Base-by-base conservation (phyloP, 2,113 vertebrate species). In the Motacilla alba region DNA sequence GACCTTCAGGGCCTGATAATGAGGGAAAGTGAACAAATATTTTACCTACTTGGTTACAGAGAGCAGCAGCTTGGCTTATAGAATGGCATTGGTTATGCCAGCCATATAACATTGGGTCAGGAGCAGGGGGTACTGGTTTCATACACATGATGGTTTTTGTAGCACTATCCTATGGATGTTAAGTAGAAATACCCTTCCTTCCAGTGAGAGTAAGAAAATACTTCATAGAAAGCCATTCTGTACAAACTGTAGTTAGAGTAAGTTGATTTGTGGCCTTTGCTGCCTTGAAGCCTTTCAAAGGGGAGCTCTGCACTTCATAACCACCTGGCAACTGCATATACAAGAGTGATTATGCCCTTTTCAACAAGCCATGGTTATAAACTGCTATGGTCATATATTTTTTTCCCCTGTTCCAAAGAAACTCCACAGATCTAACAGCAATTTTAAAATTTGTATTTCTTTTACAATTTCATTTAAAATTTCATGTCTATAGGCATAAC, bases 91-190 rank as follows among this genome's bases (percentile, higher is more conserved):
- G n/a, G 11, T 37, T 46, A 31, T 23, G 30, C 9, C 28, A n/a
- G 9, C 26, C 35, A 30, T 4, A 5, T 4, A 53, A 26, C 0
- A 0, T 13, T 43, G 14, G 13, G 13, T 64, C 3, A 3, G 56
- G 13, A 85, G 30, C 28, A 21, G 15, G 8, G 30, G 8, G 6
- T 39, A 37, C 28, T 11, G 3, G 15, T n/a, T 26, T 63, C 14
- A 12, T 7, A 43, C 5, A 22, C 4, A 26, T 58, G 19, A 39
- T 75, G 27, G 4, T 12, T 90, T 82, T 49, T 11, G 33, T 33
- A 31, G 13, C 0, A 0, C 15, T 75, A 23, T 31, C 23, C n/a
- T 62, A 4, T 0, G 4, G 23, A n/a, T 69, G 6, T 30, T 64
- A 68, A 55, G 22, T 13, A 72, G n/a, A 75, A 90, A 70, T 7